Evolutionary conservation across 2,888 invertebrate genomes (phyloP).

Genomic region (Sturmia bella): DNA sequence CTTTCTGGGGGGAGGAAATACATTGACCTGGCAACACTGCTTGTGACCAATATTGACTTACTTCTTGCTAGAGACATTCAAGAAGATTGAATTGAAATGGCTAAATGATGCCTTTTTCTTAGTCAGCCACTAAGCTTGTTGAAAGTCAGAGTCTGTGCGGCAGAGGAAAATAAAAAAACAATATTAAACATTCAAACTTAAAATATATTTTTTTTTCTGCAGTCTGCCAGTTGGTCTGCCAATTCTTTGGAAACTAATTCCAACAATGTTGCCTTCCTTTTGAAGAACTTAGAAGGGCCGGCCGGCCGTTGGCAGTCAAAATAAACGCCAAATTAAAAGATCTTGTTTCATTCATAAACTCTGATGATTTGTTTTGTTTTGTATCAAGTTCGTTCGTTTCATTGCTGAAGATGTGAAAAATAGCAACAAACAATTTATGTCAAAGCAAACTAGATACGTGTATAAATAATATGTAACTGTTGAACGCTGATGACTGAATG

Average conservation of each 20-base stretch:
- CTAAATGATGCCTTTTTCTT: too few species aligned
- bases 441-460: conserved; percentile 46
- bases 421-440: conserved; percentile 25
- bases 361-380: conserved; percentile 22
- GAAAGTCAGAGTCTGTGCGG: too few species aligned
- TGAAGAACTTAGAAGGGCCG: not conserved
- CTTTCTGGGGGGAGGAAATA: too few species aligned
- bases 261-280: not conserved
- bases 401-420: not conserved
- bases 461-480: too few species aligned
- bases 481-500: conserved; percentile 1
- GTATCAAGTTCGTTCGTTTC: conserved; percentile 27
- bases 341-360: conserved; percentile 30
- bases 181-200: too few species aligned
- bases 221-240: not conserved
- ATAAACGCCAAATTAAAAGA: conserved; percentile 30
- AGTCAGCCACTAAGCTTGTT: too few species aligned
- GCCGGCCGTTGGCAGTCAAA: not conserved
- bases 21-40: too few species aligned
- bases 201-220: not conserved
- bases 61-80: too few species aligned
- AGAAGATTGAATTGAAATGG: too few species aligned
- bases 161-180: not conserved
- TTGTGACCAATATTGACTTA: too few species aligned
- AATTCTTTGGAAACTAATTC: not conserved